Base-by-base conservation (phyloP, 1,140 invertebrate genomes). In the Caenorhabditis tropicalis region DNA sequence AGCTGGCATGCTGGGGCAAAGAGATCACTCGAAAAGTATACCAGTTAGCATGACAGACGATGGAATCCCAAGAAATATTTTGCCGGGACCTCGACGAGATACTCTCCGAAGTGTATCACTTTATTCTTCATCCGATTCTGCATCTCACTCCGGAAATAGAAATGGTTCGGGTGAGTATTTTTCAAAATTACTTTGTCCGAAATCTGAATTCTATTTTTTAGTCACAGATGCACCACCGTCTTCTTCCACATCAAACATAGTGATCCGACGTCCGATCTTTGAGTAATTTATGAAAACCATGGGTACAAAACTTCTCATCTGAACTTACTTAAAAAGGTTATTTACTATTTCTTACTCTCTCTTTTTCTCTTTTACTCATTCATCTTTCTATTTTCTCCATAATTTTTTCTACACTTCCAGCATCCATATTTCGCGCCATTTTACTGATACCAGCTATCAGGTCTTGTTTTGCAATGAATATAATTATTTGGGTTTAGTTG, bases 391-490 rank as follows among this genome's bases (percentile, higher is more conserved):
- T 12, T 74, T 74, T 39, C n/a, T 43, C 24, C 19, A 3, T 21
- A 43, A 9, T 33, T n/a, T 74, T 56, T n/a, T 21, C 15, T 51
- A 5, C 15, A 19, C 48, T 51, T 5, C n/a, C n/a, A 12, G 0
- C 19, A 19, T 51, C 19, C 48, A 15, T 56, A 27, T 56, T 27
- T 27, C 21, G 5, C 39, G 39, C 49, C 19, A 10, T 27, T n/a
- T 27, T 12, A 15, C 19, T 36, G 33, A 15, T 31, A 65, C 31
- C n/a, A 19, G 58, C 65, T 36, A 74, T 10, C 65, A 74, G 65
- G 65, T 36, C 21, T 29, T 74, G 43, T 74, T 74, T 74, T 43
- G 65, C n/a, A 39, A 74, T 74, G 36, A 74, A 74, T 36, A 74
- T 74, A 10, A 36, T 74, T 65, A 65, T 65, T 65, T 65, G 58